phyloP scores from a whole-genome alignment of 2,797 vertebrate species.

The Gymnoscopelus braueri region DNA sequence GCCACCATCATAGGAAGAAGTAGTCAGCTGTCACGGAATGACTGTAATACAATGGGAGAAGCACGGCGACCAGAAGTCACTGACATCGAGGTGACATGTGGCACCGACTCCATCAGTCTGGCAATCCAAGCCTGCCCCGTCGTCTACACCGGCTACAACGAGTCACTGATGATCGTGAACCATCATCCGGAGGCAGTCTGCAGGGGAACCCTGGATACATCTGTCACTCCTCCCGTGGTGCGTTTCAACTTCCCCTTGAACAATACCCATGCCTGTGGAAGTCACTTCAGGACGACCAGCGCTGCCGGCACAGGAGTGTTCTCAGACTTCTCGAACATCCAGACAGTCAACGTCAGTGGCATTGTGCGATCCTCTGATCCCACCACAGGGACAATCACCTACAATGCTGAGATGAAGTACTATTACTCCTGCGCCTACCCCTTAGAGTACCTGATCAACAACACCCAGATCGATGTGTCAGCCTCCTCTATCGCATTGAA shows the following conservation, averaged over 20 bases:
- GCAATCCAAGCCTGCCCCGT: slow-evolving; percentile 69
- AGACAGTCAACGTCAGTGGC: slow-evolving; percentile 74
- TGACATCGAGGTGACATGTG: slow-evolving; percentile 79
- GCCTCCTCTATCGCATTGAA: slow-evolving; percentile 75
- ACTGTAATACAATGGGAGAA: slow-evolving; percentile 48
- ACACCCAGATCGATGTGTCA: slow-evolving; percentile 73
- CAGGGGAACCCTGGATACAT: slow-evolving; percentile 57
- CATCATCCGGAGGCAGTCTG: slow-evolving; percentile 50
- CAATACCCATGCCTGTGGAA: slow-evolving; percentile 65
- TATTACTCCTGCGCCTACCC: slow-evolving; percentile 76
- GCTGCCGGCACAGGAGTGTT: slow-evolving; percentile 64
- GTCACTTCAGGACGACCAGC: slow-evolving; percentile 58
- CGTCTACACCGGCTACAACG: slow-evolving; percentile 71
- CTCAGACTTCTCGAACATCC: slow-evolving; percentile 72
- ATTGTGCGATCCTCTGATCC: slow-evolving; percentile 65
- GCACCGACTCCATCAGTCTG: slow-evolving; percentile 72
- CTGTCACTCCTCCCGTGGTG: slow-evolving; percentile 57
- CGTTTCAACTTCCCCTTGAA: slow-evolving; percentile 73
- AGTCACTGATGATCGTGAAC: slow-evolving; percentile 67
- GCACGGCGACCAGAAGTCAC: slow-evolving; percentile 66
- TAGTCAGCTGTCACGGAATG: slow-evolving; percentile 44
- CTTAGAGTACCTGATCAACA: slow-evolving; percentile 77
- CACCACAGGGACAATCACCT: slow-evolving; percentile 61
- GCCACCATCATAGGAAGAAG: slow-evolving; percentile 59
- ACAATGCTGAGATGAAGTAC: slow-evolving; percentile 73